A percentile compares a stretch with the other conserved stretches of the same genome.
phyloP scores from a whole-genome alignment of 2,888 invertebrate species.

The Himalopsyche tibetana region DNA sequence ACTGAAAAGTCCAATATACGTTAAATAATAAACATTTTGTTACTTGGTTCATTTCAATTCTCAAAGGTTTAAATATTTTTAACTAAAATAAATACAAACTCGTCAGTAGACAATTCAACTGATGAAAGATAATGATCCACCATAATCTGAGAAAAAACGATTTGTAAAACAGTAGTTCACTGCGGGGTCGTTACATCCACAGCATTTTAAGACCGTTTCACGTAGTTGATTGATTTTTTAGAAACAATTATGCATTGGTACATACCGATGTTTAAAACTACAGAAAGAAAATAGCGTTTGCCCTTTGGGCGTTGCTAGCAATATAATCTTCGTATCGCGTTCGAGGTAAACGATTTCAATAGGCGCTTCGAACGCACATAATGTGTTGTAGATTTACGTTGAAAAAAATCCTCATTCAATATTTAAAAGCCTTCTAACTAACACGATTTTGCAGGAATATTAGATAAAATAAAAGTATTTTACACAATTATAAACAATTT shows the following conservation, averaged over 20 bases:
- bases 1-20: too few species aligned
- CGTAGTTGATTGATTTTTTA: slow-evolving; percentile 30
- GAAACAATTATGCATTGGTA: not conserved
- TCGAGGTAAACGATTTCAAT: not conserved
- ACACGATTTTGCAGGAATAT: not conserved
- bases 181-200: not conserved
- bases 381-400: not conserved
- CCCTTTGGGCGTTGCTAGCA: not conserved
- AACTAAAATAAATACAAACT: too few species aligned
- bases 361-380: not conserved
- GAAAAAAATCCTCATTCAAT: not conserved
- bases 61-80: too few species aligned
- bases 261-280: not conserved
- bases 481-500: too few species aligned
- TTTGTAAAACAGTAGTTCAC: not conserved
- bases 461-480: too few species aligned
- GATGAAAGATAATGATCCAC: not conserved
- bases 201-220: not conserved
- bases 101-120: not conserved
- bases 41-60: too few species aligned
- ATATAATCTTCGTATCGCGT: not conserved
- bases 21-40: too few species aligned
- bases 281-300: not conserved
- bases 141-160: not conserved
- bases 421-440: not conserved